A percentile compares a stretch with the other conserved stretches of the same genome.
Evolutionary conservation across 2,888 invertebrate genomes (phyloP).

Genomic region (Pristionchus japonicus): DNA sequence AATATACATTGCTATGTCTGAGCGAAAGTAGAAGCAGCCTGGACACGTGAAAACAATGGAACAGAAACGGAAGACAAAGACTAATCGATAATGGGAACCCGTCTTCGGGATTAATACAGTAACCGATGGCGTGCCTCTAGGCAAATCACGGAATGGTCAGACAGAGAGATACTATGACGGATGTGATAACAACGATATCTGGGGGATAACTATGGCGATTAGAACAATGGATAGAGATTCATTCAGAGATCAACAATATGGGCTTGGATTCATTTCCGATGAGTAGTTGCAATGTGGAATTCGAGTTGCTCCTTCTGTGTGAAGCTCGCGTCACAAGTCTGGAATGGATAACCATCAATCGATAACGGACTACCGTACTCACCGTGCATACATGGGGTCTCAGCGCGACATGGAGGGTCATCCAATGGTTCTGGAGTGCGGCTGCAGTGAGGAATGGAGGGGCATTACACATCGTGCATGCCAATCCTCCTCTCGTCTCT

Average conservation of each 20-base stretch:
- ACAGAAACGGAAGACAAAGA: not conserved
- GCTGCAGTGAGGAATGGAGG: conserved; percentile 48
- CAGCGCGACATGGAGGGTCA: conserved; percentile 74
- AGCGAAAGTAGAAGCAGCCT: not conserved
- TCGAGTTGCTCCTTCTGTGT: conserved; percentile 61
- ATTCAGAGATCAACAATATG: not conserved
- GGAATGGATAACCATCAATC: not conserved
- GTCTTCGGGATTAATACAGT: not conserved
- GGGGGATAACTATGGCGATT: not conserved
- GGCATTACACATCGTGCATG: conserved; percentile 37
- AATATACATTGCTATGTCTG: not conserved
- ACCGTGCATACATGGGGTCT: conserved; percentile 77
- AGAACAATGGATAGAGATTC: not conserved
- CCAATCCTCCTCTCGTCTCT: conserved; percentile 1
- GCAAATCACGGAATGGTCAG: not conserved
- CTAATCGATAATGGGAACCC: not conserved
- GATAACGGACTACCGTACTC: not conserved
- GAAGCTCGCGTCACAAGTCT: conserved; percentile 78
- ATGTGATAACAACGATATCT: not conserved
- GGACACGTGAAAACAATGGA: not conserved
- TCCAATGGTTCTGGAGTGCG: conserved; percentile 59
- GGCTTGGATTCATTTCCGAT: not conserved
- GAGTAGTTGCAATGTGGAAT: conserved; percentile 1
- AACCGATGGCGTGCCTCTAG: not conserved
- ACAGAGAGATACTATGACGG: conserved; percentile 1